Base-by-base conservation (phyloP, 2,888 invertebrate genomes). In the Drosophila flavopinicola region DNA sequence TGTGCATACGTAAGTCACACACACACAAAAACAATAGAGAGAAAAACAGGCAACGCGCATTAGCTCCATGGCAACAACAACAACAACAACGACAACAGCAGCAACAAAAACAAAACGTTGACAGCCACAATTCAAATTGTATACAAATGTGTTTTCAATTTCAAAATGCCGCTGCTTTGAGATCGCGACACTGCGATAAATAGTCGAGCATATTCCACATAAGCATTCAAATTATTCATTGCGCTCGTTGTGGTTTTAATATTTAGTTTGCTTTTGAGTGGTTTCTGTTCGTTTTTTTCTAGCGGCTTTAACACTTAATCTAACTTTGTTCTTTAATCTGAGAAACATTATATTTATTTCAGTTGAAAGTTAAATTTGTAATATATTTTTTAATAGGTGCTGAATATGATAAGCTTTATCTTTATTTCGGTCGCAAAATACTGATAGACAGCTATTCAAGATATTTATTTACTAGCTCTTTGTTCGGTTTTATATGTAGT, bases 111-210 rank as follows among this genome's bases (percentile, higher is more conserved):
- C 70, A 70, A 70, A 44, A 42, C 65, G 49, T 58, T 61, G 68
- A 60, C 72, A 79, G 59, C 56, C 61, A 66, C 82, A 75, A 75
- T 80, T 80, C 64, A 73, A 69, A 79, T 66, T 60, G 79, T 76
- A 68, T 70, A 75, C 65, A 76, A 73, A 78, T 70, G 66, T 66
- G 66, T 86, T 85, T 85, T 84, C 75, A 69, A 72, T 82, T 86
- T 77, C 33, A 78, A 60, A 53, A 59, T 39, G 59, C 58, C 54
- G 66, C 56, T 65, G 49, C 53, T 30, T 29, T 51, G 74, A 75
- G 74, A 75, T 75, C 71, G 74, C 57, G 52, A 68, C 69, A 75
- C 78, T 74, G 75, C 48, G 69, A 75, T 74, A 74, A 76, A 76
- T 65, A 74, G 69, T 65, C 38, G 49, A 51, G 64, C 49, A 52